Evolutionary conservation across 1,140 invertebrate genomes (phyloP).

Genomic region (Drosophila leontia): DNA sequence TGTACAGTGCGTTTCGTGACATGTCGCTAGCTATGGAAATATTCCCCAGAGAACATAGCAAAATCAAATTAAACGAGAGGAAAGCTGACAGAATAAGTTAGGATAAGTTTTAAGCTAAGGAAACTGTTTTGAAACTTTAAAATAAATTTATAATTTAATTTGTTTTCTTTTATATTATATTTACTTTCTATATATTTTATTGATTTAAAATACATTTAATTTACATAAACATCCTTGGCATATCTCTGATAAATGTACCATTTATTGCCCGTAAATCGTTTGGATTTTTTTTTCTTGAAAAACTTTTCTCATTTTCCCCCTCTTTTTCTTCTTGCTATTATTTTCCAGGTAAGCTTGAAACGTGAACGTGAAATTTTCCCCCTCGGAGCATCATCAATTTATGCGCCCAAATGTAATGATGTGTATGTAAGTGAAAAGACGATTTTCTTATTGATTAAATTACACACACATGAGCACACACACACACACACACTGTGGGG

Average conservation of each 20-base stretch:
- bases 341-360: constrained; percentile 59
- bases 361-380: constrained; percentile 21
- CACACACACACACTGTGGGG: not conserved
- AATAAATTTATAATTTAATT: not conserved
- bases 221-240: not conserved
- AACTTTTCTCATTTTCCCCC: constrained; percentile 23
- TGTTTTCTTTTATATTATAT: not conserved
- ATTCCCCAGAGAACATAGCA: no score
- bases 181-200: not conserved
- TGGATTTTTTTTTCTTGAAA: constrained; percentile 1
- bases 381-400: constrained; percentile 54
- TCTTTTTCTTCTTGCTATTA: constrained; percentile 5
- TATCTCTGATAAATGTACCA: constrained; percentile 14
- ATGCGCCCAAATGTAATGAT: constrained; percentile 66
- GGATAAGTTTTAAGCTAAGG: no score
- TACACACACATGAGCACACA: constrained; percentile 50
- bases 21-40: no score
- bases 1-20: constrained; percentile 4
- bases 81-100: not conserved
- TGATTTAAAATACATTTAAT: constrained; percentile 1
- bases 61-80: not conserved
- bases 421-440: constrained; percentile 72
- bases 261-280: constrained; percentile 18
- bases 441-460: constrained; percentile 79
- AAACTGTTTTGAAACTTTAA: not conserved